A percentile compares a stretch with the other conserved stretches of the same genome.
phyloP scores from a whole-genome alignment of 1,140 invertebrate genomes.

The Microplitis mediator region DNA sequence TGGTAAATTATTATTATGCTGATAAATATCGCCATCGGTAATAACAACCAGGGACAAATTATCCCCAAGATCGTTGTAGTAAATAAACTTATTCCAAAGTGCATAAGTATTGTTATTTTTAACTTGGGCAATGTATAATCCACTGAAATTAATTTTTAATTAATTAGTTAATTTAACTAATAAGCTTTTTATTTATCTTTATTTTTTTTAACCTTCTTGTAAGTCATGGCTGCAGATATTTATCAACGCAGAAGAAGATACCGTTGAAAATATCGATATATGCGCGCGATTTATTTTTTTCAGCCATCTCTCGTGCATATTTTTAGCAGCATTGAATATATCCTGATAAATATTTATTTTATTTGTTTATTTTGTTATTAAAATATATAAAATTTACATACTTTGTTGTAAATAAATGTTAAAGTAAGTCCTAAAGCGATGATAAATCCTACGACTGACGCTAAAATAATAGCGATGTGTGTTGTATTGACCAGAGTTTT shows the following conservation, averaged over 20 bases:
- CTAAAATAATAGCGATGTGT: constrained; percentile 29
- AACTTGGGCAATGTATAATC: constrained; percentile 37
- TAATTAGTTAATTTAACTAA: background rate
- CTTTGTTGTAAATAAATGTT: constrained; percentile 32
- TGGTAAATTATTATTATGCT: constrained; percentile 15
- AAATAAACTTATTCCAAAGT: constrained; percentile 36
- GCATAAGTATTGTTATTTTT: constrained; percentile 35
- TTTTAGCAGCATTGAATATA: constrained; percentile 27
- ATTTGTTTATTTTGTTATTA: background rate
- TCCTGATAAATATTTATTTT: constrained; percentile 24
- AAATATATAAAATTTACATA: constrained; percentile 1
- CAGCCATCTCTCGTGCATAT: constrained; percentile 36
- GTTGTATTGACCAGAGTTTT: constrained; percentile 28
- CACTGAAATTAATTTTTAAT: constrained; percentile 21
- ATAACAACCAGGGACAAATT: constrained; percentile 33
- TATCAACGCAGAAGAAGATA: constrained; percentile 31
- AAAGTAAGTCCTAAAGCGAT: constrained; percentile 30
- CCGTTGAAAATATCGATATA: constrained; percentile 31
- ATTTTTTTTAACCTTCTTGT: constrained; percentile 32
- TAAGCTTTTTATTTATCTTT: background rate
- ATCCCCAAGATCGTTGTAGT: constrained; percentile 33
- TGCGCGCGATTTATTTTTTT: constrained; percentile 30
- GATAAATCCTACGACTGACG: constrained; percentile 30
- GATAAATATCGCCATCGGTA: constrained; percentile 30
- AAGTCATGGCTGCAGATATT: constrained; percentile 39